A percentile compares a stretch with the other conserved stretches of the same genome.
Evolutionary conservation across 2,797 vertebrate genomes (phyloP).

Genomic region (Chelidonichthys spinosus): DNA sequence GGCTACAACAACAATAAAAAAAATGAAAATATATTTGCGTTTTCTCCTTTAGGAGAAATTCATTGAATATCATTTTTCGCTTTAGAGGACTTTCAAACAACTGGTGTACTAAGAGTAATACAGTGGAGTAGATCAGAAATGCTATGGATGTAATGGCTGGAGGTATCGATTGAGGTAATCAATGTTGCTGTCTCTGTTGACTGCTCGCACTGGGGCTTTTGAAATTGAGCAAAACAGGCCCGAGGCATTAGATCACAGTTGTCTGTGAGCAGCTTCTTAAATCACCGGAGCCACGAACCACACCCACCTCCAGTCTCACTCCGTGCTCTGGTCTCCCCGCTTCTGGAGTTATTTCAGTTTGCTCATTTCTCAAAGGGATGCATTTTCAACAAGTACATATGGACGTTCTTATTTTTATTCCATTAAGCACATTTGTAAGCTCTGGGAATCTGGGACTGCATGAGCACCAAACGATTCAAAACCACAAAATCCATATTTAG

Average conservation of each 20-base stretch:
- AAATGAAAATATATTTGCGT: slow-evolving; percentile 48
- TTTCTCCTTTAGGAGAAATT: slow-evolving; percentile 39
- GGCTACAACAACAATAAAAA: slow-evolving; percentile 56
- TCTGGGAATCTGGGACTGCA: slow-evolving; percentile 1
- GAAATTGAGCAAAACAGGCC: slow-evolving; percentile 64
- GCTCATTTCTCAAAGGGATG: not conserved
- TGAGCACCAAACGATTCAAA: slow-evolving; percentile 10
- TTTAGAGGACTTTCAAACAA: slow-evolving; percentile 29
- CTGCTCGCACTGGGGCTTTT: slow-evolving; percentile 55
- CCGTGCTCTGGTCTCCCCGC: slow-evolving; percentile 21
- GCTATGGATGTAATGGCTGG: slow-evolving; percentile 59
- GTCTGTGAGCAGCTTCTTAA: slow-evolving; percentile 68
- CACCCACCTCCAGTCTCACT: slow-evolving; percentile 41
- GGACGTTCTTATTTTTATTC: not conserved
- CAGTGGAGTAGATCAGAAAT: slow-evolving; percentile 50
- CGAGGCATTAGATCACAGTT: slow-evolving; percentile 58
- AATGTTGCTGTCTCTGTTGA: slow-evolving; percentile 66
- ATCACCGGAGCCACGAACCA: slow-evolving; percentile 50
- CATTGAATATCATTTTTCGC: slow-evolving; percentile 43
- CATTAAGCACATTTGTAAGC: not conserved
- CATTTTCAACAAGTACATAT: not conserved
- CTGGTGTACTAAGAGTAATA: slow-evolving; percentile 47
- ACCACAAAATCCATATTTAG: not conserved
- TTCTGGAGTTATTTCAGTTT: slow-evolving; percentile 10
- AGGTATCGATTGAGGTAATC: slow-evolving; percentile 73